A percentile compares a stretch with the other conserved stretches of the same genome.
Conservation (phyloP, 2,888 invertebrate genomes). For the Arctia plantaginis region DNA sequence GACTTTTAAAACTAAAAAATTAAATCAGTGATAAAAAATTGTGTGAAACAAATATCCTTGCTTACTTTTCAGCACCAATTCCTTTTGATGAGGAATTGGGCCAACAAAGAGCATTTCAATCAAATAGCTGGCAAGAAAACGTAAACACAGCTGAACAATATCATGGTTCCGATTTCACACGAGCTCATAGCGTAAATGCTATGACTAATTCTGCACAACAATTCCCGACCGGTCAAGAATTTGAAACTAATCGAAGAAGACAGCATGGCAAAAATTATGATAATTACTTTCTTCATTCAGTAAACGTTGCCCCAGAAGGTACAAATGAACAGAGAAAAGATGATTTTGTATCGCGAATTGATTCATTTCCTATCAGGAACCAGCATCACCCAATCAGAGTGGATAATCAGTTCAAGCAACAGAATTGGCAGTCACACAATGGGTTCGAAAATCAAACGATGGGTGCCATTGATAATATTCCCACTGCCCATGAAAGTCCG, state of each 20-base stretch:
- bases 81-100: conserved; percentile 37
- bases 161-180: conserved; percentile 27
- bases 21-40: neutral
- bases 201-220: conserved; percentile 14
- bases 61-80: conserved; percentile 47
- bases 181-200: conserved; percentile 34
- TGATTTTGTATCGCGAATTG: neutral
- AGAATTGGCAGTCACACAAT: conserved; percentile 25
- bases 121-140: conserved; percentile 27
- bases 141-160: conserved; percentile 27
- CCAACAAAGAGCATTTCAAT: conserved; percentile 35
- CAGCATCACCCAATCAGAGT: conserved; percentile 2
- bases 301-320: conserved; percentile 5
- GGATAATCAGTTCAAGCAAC: conserved; percentile 18
- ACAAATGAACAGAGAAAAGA: conserved; percentile 8
- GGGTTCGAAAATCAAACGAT: conserved; percentile 4
- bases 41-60: neutral
- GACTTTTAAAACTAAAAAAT: neutral
- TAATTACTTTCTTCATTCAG: conserved; percentile 10
- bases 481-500: conserved; percentile 9
- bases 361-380: conserved; percentile 9
- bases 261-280: conserved; percentile 16
- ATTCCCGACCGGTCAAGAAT: conserved; percentile 18
- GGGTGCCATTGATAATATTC: neutral
- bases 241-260: conserved; percentile 18